Evolutionary conservation across 2,797 vertebrate species (phyloP), one percentile per base, ranked within the genome.

Genomic region (Rousettus madagascariensis): DNA sequence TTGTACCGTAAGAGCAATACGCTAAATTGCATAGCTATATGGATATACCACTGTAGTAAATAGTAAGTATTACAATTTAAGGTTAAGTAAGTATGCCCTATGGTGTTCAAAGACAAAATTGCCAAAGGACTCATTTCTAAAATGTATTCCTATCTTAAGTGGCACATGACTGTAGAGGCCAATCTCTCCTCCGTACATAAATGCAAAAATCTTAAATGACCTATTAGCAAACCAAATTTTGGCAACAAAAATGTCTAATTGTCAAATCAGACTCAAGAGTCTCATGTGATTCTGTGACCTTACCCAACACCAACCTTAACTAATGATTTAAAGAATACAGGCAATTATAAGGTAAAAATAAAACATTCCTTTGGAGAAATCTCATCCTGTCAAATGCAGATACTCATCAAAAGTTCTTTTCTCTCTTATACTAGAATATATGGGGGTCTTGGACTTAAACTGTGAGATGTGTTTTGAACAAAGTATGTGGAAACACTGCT

Each of bases 221-320:
- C 7, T 79, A 75, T 46, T 86, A 92, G 30, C 24, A 95, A 92
- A 92, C 36, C 36, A 92, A 80, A 90, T 46, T 22, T 49, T 87
- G 43, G 51, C 28, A 92, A 63, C 24, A 79, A n/a, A 88, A 74
- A 78, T 8, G 8, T 43, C 78, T 74, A 72, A 72, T 26, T 79
- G 24, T 28, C 74, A 84, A 80, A 65, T 87, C 36, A 84, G 59
- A 65, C 8, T 92, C 33, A 36, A 3, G 22, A 69, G 68, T 91
- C 26, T 59, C 9, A n/a, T 5, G 49, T n/a, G 46, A 74, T 72
- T 82, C 57, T 74, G 59, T 55, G 30, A 92, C 63, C 82, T 75
- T 77, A 77, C 8, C 30, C n/a, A 94, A 94, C 4, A 71, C 13
- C 65, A 91, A 92, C 75, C 16, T 88, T 94, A 66, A 90, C 65